Evolutionary conservation across 2,888 invertebrate species (phyloP).

Genomic region (Tuberolachnus salignus): DNA sequence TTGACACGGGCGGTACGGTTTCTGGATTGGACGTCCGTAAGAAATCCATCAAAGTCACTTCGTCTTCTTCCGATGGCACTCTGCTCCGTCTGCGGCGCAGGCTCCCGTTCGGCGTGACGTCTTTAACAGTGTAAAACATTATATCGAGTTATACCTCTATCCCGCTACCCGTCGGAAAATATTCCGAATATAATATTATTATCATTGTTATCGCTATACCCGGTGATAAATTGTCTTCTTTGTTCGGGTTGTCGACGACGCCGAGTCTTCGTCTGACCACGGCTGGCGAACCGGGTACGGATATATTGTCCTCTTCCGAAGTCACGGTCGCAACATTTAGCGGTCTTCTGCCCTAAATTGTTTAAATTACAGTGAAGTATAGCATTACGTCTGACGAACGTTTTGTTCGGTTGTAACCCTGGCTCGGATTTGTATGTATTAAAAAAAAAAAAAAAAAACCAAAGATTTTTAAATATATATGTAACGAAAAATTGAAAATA

Average conservation of each 20-base stretch:
- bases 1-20: conserved; percentile 65
- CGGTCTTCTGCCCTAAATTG: conserved; percentile 62
- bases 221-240: conserved; percentile 63
- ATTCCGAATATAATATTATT: too few relatives aligned
- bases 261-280: conserved; percentile 72
- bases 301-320: conserved; percentile 70
- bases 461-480: too few relatives aligned
- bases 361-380: too few relatives aligned
- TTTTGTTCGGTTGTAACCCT: too few relatives aligned
- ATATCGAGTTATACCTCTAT: too few relatives aligned
- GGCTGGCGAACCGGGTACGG: conserved; percentile 71
- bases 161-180: too few relatives aligned
- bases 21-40: conserved; percentile 78
- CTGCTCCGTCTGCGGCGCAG: conserved; percentile 80
- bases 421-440: too few relatives aligned
- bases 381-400: too few relatives aligned
- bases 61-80: conserved; percentile 81
- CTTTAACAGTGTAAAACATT: conserved; percentile 62
- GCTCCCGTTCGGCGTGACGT: conserved; percentile 89
- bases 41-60: conserved; percentile 85
- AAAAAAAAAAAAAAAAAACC: too few relatives aligned
- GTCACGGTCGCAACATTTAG: conserved; percentile 65
- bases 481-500: too few relatives aligned
- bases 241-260: conserved; percentile 63
- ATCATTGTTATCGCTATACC: conserved; percentile 32